Evolutionary conservation across 2,797 vertebrate genomes (phyloP).

Genomic region (Arrhamphus sclerolepis): DNA sequence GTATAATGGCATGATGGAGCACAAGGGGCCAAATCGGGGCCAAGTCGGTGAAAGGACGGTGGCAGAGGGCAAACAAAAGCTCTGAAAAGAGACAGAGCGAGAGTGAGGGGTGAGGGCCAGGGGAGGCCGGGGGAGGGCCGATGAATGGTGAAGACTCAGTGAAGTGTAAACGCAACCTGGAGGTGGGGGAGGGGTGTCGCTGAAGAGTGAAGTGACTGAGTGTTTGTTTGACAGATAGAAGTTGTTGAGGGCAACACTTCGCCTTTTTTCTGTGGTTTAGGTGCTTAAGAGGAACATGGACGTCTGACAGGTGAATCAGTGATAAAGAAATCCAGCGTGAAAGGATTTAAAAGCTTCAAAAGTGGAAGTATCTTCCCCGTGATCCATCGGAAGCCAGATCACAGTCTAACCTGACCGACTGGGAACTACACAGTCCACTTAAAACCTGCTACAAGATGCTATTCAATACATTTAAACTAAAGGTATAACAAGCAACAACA

Average conservation of each 20-base stretch:
- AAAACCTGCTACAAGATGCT: no score
- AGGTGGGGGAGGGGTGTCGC: constrained; percentile 51
- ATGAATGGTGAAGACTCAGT: constrained; percentile 94
- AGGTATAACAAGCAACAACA: no score
- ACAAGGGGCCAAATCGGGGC: constrained; percentile 90
- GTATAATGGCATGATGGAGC: constrained; percentile 81
- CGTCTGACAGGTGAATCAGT: background rate
- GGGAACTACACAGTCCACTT: no score
- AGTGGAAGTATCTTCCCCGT: no score
- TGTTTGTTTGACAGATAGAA: constrained; percentile 60
- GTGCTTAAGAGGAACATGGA: constrained; percentile 3
- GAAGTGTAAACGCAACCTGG: constrained; percentile 95
- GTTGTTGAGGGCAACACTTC: constrained; percentile 22
- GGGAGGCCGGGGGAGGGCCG: constrained; percentile 72
- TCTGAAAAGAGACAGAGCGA: constrained; percentile 85
- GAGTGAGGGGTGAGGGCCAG: constrained; percentile 62
- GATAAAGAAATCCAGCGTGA: no score
- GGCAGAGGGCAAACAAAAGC: constrained; percentile 94
- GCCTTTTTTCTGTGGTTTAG: constrained; percentile 1
- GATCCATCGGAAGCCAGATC: no score
- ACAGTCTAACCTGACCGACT: no score
- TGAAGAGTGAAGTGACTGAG: constrained; percentile 44
- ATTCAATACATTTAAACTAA: no score
- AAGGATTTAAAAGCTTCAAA: no score
- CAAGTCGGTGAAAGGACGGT: constrained; percentile 90